These are phyloP conservation scores for Sebastes hubbsi DNA, from an alignment of 2,797 vertebrate genomes.

Conservation along the genomic window DNA sequence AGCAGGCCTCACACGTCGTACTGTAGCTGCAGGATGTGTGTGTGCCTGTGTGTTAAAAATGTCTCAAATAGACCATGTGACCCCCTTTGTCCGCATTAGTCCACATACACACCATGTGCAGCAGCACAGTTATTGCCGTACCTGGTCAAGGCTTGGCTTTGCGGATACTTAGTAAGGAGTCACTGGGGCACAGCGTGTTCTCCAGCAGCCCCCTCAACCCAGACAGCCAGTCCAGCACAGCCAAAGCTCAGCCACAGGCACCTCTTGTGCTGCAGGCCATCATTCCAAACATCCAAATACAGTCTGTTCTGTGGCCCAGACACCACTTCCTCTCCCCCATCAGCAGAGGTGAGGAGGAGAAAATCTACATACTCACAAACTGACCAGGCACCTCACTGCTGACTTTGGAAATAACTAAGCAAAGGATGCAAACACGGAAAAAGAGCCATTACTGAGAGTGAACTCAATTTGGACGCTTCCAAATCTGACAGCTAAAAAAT, in stretches of 20 bases:
- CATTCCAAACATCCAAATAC: slow-evolving; percentile 67
- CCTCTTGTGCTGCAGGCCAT: slow-evolving; percentile 42
- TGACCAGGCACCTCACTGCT: slow-evolving; percentile 79
- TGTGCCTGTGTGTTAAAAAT: slow-evolving; percentile 12
- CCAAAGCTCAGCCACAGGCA: slow-evolving; percentile 36
- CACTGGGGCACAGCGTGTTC: slow-evolving; percentile 37
- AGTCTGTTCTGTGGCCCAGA: slow-evolving; percentile 77
- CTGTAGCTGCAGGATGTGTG: slow-evolving; percentile 61
- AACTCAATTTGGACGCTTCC: slow-evolving; percentile 62
- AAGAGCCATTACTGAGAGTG: slow-evolving; percentile 72
- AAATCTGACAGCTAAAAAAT: slow-evolving; percentile 23
- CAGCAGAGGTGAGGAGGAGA: slow-evolving; percentile 41
- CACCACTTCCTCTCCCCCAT: slow-evolving; percentile 77
- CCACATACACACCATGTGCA: not conserved
- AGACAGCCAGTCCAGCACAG: slow-evolving; percentile 25
- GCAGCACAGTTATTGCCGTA: slow-evolving; percentile 14
- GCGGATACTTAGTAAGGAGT: slow-evolving; percentile 26
- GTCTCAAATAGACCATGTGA: slow-evolving; percentile 42
- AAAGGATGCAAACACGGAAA: slow-evolving; percentile 77
- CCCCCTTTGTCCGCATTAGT: slow-evolving; percentile 19
- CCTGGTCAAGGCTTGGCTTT: slow-evolving; percentile 25
- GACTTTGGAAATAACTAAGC: slow-evolving; percentile 81
- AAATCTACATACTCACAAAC: slow-evolving; percentile 73
- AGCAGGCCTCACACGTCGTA: slow-evolving; percentile 68
- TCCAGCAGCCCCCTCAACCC: slow-evolving; percentile 20